Conservation (phyloP, 2,797 vertebrate genomes). For the Platalea minor region DNA sequence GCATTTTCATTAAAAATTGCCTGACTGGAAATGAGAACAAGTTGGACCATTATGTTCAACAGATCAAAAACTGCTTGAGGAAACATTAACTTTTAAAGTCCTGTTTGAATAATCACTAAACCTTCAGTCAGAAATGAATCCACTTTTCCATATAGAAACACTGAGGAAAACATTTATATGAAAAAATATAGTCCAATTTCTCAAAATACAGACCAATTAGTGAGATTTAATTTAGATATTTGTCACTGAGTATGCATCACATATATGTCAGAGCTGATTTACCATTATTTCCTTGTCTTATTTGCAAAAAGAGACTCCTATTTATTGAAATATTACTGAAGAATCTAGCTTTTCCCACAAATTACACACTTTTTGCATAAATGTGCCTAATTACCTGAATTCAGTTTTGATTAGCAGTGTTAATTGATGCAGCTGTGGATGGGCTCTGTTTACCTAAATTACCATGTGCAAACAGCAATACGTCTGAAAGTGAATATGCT, state of each 20-base stretch:
- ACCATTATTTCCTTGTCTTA: slow-evolving; percentile 65
- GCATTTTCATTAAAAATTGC: not conserved
- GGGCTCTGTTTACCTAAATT: slow-evolving; percentile 87
- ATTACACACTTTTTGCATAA: slow-evolving; percentile 85
- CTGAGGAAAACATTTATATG: slow-evolving; percentile 58
- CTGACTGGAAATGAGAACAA: not conserved
- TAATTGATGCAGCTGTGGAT: slow-evolving; percentile 88
- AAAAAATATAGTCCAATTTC: slow-evolving; percentile 67
- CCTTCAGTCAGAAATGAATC: slow-evolving; percentile 46
- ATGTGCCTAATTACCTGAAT: slow-evolving; percentile 87
- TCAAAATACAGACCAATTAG: slow-evolving; percentile 75
- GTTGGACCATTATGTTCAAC: not conserved
- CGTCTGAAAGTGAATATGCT: slow-evolving; percentile 83
- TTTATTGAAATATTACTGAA: slow-evolving; percentile 80
- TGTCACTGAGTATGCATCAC: slow-evolving; percentile 55
- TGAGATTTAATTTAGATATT: slow-evolving; percentile 77
- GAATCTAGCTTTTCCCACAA: slow-evolving; percentile 75
- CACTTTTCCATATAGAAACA: slow-evolving; percentile 48
- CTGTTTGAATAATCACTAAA: slow-evolving; percentile 28
- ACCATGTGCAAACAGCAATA: slow-evolving; percentile 88
- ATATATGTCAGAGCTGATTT: slow-evolving; percentile 68
- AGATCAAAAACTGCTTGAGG: slow-evolving; percentile 27
- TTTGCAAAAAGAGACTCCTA: slow-evolving; percentile 71
- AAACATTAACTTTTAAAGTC: slow-evolving; percentile 60
- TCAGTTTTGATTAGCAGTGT: slow-evolving; percentile 88